Base-by-base conservation (phyloP, 2,113 vertebrate genomes). In the Columba livia region DNA sequence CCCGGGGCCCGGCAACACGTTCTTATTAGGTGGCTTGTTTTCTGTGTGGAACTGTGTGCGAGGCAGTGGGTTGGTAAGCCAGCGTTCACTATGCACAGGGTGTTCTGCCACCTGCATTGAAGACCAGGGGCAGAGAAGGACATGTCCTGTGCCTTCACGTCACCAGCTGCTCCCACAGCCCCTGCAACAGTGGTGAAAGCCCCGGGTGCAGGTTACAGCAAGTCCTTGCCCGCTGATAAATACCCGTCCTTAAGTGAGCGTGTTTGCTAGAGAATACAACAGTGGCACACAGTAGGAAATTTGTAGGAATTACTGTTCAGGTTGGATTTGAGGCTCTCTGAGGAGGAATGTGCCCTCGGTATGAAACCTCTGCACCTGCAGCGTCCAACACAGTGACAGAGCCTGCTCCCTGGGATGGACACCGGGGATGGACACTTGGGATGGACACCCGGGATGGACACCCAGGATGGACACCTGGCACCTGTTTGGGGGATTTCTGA, bases 191-290 rank as follows among this genome's bases (percentile, higher is more conserved):
- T 4, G 10, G n/a, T 5, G 48, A 29, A 12, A 62, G 36, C 42
- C 29, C 29, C 5, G 5, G 5, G 10, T 10, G n/a, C 5, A 5
- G 57, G n/a, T 28, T 14, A 32, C 36, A 4, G 21, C 5, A 2
- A 17, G 34, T 15, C 19, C 34, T 72, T 20, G 42, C 67, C 44
- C 7, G 58, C 12, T 24, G 78, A 44, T 17, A 26, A 69, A 78
- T 5, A 7, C 28, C 3, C 0, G 1, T 17, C 38, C 56, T 48
- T 7, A 17, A n/a, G 21, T 2, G 60, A n/a, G 40, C 1, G 7
- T 23, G 28, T 32, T 50, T 36, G 60, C 34, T 47, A 28, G 54
- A 12, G n/a, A 66, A 80, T 1, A 2, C 38, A 44, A 6, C 53
- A 10, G 28, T 1, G 31, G 70, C 36, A 48, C 28, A 2, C 6